These are phyloP conservation scores for Malurus alboscapulatus DNA, from an alignment of 2,113 vertebrate genomes.

Conservation along the genomic window DNA sequence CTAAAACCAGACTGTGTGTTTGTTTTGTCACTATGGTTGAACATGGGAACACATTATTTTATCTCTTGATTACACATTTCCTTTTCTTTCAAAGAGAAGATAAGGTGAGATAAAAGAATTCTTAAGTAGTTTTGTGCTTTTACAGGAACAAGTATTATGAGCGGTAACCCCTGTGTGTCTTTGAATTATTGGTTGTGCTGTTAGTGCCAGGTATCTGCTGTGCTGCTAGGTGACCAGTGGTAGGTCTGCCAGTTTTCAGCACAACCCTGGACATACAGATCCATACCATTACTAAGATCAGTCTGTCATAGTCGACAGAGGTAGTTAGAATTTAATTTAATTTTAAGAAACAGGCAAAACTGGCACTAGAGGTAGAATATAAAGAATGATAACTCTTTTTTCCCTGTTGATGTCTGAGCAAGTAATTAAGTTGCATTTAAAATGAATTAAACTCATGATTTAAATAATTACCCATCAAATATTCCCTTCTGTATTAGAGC, in stretches of 20 bases:
- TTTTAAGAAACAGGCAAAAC: neutral
- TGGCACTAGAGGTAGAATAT: neutral
- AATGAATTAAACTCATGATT: neutral
- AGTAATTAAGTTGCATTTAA: neutral
- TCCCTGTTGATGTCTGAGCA: neutral
- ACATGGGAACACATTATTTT: neutral
- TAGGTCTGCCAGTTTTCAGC: neutral
- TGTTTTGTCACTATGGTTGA: neutral
- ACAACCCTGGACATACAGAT: neutral
- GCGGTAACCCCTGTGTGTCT: neutral
- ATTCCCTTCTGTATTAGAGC: neutral
- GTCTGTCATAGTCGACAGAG: neutral
- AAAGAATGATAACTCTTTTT: neutral
- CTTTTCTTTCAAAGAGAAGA: slow-evolving; percentile 36
- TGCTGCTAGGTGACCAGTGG: neutral
- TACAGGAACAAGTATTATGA: neutral
- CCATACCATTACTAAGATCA: neutral
- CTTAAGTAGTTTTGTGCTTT: neutral
- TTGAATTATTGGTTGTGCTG: neutral
- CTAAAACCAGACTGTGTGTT: neutral
- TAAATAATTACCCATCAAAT: neutral
- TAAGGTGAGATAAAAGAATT: slow-evolving; percentile 15
- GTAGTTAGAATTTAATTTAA: neutral
- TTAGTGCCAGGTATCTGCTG: neutral
- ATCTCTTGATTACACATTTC: slow-evolving; percentile 43